A percentile compares a stretch with the other conserved stretches of the same genome.
Evolutionary conservation across 1,140 invertebrate genomes (phyloP).

Genomic region (Lordiphosa stackelbergi): DNA sequence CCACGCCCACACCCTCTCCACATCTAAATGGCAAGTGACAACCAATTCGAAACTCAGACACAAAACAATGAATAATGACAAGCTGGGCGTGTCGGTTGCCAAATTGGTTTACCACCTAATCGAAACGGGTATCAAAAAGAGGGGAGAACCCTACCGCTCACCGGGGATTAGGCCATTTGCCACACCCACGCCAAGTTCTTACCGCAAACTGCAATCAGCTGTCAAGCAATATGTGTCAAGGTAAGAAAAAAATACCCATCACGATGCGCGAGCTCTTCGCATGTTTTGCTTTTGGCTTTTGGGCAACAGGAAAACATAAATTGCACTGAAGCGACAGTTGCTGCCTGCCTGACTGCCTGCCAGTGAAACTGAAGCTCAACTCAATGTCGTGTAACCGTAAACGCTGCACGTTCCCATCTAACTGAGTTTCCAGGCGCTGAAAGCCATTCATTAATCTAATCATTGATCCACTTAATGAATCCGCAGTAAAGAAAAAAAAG

Average conservation of each 20-base stretch:
- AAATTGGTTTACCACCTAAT: conserved; percentile 40
- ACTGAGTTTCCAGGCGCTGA: conserved; percentile 42
- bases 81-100: conserved; percentile 44
- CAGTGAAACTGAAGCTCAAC: conserved; percentile 26
- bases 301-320: conserved; percentile 71
- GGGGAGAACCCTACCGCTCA: background rate
- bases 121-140: conserved; percentile 23
- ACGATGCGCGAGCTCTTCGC: conserved; percentile 6
- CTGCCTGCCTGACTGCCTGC: conserved; percentile 9
- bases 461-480: conserved; percentile 67
- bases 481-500: conserved; percentile 21
- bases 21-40: conserved; percentile 41
- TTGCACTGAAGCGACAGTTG: conserved; percentile 64
- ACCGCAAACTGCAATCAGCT: conserved; percentile 41
- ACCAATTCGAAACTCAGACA: conserved; percentile 43
- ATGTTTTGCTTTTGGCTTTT: conserved; percentile 33
- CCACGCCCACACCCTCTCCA: conserved; percentile 35
- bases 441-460: conserved; percentile 74
- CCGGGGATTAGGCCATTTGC: background rate
- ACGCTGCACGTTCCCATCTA: conserved; percentile 36
- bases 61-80: conserved; percentile 52
- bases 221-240: conserved; percentile 65
- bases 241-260: conserved; percentile 25
- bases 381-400: conserved; percentile 66
- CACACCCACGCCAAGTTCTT: background rate